phyloP scores from a whole-genome alignment of 2,888 invertebrate species.

The Papilio elwesi region DNA sequence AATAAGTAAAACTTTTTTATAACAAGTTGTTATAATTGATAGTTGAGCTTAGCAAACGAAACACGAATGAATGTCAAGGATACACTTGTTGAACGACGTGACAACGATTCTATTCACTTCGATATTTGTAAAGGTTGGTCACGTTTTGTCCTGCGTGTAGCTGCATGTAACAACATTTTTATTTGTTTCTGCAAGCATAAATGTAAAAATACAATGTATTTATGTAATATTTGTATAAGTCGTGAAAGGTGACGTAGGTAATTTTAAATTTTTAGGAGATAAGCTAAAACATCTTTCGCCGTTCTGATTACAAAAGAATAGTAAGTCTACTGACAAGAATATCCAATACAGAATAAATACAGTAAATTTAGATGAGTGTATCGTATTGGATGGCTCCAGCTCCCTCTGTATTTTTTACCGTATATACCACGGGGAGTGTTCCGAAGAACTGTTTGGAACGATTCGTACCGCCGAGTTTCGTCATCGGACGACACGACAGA shows the following conservation, averaged over 20 bases:
- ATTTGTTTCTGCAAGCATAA: neutral
- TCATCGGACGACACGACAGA: too few relatives aligned
- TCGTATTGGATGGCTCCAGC: too few relatives aligned
- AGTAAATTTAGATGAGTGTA: neutral
- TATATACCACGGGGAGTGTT: too few relatives aligned
- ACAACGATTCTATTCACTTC: conserved; percentile 1
- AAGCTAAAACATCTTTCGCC: neutral
- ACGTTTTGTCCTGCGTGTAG: neutral
- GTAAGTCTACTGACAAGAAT: neutral
- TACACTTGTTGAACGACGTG: neutral
- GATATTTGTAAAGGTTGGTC: neutral
- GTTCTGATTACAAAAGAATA: neutral
- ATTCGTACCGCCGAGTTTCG: too few relatives aligned
- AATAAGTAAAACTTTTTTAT: too few relatives aligned
- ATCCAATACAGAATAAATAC: neutral
- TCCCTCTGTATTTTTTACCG: too few relatives aligned
- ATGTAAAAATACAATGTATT: neutral
- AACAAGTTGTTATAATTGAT: too few relatives aligned
- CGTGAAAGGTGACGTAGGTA: neutral
- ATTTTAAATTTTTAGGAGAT: neutral
- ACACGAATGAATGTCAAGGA: conserved; percentile 28
- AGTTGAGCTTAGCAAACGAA: conserved; percentile 7
- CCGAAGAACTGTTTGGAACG: too few relatives aligned
- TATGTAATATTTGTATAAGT: neutral
- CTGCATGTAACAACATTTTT: conserved; percentile 7